Conservation (phyloP, 2,888 invertebrate species). For the Pemphredon lugubris region DNA sequence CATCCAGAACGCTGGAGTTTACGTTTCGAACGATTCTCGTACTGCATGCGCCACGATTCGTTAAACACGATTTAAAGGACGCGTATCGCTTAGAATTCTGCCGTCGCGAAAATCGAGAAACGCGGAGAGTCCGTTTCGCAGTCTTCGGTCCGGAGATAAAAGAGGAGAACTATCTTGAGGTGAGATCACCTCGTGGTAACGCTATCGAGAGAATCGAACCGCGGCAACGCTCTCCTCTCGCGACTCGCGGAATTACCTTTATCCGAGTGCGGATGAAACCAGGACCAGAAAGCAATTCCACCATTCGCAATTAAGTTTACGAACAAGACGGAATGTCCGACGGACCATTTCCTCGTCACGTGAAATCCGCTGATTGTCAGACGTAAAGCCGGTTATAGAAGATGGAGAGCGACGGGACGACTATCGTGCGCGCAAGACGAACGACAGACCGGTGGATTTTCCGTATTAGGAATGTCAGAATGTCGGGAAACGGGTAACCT, state of each 20-base stretch:
- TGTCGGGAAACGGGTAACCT: conserved; percentile 17
- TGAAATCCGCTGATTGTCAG: conserved; percentile 26
- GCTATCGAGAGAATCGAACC: conserved; percentile 22
- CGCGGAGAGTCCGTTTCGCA: too few relatives aligned
- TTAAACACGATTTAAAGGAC: too few relatives aligned
- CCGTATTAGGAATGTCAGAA: conserved; percentile 2
- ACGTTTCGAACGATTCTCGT: too few relatives aligned
- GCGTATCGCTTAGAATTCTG: too few relatives aligned
- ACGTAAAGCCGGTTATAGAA: conserved; percentile 9
- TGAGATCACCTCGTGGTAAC: not conserved
- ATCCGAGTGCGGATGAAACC: conserved; percentile 40
- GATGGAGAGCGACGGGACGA: conserved; percentile 1
- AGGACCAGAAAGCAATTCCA: conserved; percentile 46
- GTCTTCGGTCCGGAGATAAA: not conserved
- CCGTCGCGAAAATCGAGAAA: too few relatives aligned
- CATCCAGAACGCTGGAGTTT: too few relatives aligned
- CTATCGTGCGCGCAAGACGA: not conserved
- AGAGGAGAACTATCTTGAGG: not conserved
- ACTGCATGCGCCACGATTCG: too few relatives aligned
- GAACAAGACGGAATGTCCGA: conserved; percentile 31
- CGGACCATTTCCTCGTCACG: conserved; percentile 32
- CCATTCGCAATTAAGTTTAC: conserved; percentile 55
- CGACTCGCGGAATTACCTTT: conserved; percentile 24
- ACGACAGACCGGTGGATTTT: conserved; percentile 4
- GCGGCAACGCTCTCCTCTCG: conserved; percentile 31